Percentiles rank a stretch among this genome's conserved stretches.
Evolutionary conservation across 2,113 vertebrate genomes (phyloP).

Genomic region (Chascanopsetta lugubris): DNA sequence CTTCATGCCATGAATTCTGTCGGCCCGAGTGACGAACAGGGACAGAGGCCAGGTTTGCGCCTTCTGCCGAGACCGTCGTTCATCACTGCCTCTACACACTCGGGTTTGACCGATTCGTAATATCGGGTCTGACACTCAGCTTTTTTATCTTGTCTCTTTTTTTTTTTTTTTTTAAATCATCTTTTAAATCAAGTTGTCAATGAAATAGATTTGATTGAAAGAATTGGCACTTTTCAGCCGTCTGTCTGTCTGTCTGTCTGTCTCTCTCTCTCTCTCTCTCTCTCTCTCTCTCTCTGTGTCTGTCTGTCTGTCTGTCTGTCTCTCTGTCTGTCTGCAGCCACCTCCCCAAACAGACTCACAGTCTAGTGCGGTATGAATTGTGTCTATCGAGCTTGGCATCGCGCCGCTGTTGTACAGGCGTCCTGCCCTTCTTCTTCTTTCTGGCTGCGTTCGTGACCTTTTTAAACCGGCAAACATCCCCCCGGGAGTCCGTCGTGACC

Average conservation of each 20-base stretch:
- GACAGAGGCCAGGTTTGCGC: neutral
- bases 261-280: too few relatives aligned
- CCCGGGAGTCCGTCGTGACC: slow-evolving; percentile 44
- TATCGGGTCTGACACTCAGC: neutral
- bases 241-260: too few relatives aligned
- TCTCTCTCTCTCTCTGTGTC: too few relatives aligned
- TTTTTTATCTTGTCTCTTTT: neutral
- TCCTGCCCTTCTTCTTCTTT: slow-evolving; percentile 24
- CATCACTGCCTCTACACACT: neutral
- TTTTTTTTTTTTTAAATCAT: neutral
- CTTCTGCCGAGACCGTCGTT: neutral
- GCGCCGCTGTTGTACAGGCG: slow-evolving; percentile 4
- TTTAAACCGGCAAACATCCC: slow-evolving; percentile 39
- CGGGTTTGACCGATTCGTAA: neutral
- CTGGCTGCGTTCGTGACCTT: slow-evolving; percentile 55
- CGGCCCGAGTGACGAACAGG: neutral
- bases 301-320: too few relatives aligned
- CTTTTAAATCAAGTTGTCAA: neutral
- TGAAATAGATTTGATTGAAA: neutral
- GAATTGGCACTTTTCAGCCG: neutral
- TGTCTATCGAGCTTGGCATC: slow-evolving; percentile 1
- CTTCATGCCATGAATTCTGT: neutral
- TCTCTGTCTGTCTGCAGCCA: neutral
- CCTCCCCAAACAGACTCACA: neutral
- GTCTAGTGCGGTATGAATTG: neutral